Evolutionary conservation across 1,140 invertebrate genomes (phyloP).

Genomic region (Drosophila sucinea): DNA sequence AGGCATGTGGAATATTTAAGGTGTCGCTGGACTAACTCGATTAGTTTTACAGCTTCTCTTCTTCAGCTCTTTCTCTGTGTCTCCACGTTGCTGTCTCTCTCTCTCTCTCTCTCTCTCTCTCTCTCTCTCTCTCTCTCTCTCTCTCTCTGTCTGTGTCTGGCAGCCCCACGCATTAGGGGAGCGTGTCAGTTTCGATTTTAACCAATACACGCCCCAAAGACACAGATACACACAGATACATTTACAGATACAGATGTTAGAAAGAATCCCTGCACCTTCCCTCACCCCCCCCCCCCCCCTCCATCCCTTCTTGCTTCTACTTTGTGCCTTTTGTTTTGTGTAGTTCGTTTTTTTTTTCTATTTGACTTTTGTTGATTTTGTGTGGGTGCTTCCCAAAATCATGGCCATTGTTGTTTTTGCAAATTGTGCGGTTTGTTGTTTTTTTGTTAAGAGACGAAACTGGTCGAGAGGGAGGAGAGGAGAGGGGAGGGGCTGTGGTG

Average conservation of each 20-base stretch:
- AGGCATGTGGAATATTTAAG: slow-evolving; percentile 57
- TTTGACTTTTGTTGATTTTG: slow-evolving; percentile 40
- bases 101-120: neutral
- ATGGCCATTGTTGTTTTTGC: slow-evolving; percentile 74
- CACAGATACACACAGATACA: slow-evolving; percentile 23
- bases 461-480: slow-evolving; percentile 33
- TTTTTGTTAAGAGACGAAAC: slow-evolving; percentile 39
- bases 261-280: slow-evolving; percentile 11
- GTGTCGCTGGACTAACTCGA: slow-evolving; percentile 74
- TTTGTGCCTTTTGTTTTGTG: slow-evolving; percentile 34
- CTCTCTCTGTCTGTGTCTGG: slow-evolving; percentile 33
- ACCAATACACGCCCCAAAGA: slow-evolving; percentile 41
- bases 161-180: slow-evolving; percentile 50
- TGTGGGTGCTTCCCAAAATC: slow-evolving; percentile 48
- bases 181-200: slow-evolving; percentile 58
- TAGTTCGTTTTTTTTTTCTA: slow-evolving; percentile 29
- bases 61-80: neutral
- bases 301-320: neutral
- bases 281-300: neutral
- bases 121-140: neutral
- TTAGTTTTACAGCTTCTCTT: slow-evolving; percentile 47
- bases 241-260: slow-evolving; percentile 16
- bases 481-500: slow-evolving; percentile 43
- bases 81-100: neutral
- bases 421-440: slow-evolving; percentile 77